Conservation (phyloP, 2,888 invertebrate species). For the Sinodicranocentrus sp. region DNA sequence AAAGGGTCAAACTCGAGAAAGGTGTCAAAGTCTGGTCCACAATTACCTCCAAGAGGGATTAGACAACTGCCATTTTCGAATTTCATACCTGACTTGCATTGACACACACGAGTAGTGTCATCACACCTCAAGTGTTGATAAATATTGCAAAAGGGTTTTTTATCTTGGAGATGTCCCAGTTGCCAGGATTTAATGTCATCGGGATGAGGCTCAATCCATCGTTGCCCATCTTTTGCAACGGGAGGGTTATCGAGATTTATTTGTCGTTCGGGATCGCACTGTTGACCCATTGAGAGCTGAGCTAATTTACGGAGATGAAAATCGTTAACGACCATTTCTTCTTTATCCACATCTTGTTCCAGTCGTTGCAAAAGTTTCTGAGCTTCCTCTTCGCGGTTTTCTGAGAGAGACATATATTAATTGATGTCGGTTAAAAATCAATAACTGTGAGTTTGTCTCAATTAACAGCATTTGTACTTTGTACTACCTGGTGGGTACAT, state of each 20-base stretch:
- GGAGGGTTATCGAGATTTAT: constrained; percentile 57
- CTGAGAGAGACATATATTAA: constrained; percentile 16
- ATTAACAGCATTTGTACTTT: background rate
- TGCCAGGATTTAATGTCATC: constrained; percentile 59
- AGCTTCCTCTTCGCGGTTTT: constrained; percentile 38
- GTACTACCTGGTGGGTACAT: constrained; percentile 53
- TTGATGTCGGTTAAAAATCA: background rate
- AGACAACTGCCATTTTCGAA: constrained; percentile 5
- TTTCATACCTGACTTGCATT: constrained; percentile 43
- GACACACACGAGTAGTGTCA: constrained; percentile 24
- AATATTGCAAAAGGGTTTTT: constrained; percentile 49
- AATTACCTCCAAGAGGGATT: constrained; percentile 29
- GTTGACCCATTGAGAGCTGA: constrained; percentile 17
- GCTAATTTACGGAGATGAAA: constrained; percentile 38
- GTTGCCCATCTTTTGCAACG: constrained; percentile 34
- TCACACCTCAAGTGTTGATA: constrained; percentile 42
- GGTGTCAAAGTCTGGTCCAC: constrained; percentile 40
- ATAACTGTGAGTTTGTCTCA: background rate
- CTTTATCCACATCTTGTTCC: constrained; percentile 50
- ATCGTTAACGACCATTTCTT: constrained; percentile 60
- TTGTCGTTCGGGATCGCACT: constrained; percentile 42
- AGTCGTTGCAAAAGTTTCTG: constrained; percentile 30
- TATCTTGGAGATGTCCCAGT: constrained; percentile 37
- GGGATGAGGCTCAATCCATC: constrained; percentile 49
- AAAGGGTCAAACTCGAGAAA: constrained; percentile 48